Percentiles rank a stretch among this genome's conserved stretches.
These are phyloP conservation scores for Cetoscarus ocellatus DNA, from an alignment of 2,797 vertebrate species.

Conservation along the genomic window DNA sequence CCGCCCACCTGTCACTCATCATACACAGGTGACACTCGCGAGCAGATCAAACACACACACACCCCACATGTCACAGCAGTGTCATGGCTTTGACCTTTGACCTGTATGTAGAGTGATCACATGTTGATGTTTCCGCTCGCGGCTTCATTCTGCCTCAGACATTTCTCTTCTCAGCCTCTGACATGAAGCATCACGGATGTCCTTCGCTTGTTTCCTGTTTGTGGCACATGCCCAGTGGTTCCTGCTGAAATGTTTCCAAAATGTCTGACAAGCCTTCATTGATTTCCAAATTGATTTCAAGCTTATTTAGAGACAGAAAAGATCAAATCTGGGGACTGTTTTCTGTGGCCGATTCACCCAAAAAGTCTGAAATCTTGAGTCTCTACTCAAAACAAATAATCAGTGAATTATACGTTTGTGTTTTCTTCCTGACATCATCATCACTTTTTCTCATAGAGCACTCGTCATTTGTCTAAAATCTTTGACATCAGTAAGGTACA, in stretches of 20 bases:
- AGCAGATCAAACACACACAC: conserved; percentile 44
- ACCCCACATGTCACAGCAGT: not conserved
- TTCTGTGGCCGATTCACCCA: too few species aligned
- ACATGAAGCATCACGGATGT: not conserved
- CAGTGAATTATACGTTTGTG: too few species aligned
- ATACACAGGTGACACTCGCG: conserved; percentile 40
- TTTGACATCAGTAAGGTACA: too few species aligned
- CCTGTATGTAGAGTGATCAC: conserved; percentile 9
- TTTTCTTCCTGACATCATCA: too few species aligned
- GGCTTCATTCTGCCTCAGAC: not conserved
- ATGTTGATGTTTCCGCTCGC: not conserved
- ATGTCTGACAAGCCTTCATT: too few species aligned
- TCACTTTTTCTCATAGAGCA: too few species aligned
- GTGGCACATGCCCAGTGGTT: not conserved
- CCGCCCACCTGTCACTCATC: conserved; percentile 64
- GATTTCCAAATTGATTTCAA: too few species aligned
- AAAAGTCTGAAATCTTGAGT: too few species aligned
- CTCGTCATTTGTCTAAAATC: too few species aligned
- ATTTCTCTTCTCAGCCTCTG: not conserved
- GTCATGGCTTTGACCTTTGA: conserved; percentile 54
- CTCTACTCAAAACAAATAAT: too few species aligned
- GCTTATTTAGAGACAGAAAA: too few species aligned
- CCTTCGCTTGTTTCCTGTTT: not conserved
- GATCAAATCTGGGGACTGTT: too few species aligned
- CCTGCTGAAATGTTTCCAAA: not conserved